Base-by-base conservation (phyloP, 2,797 vertebrate species). In the Hafferia zeledoni region DNA sequence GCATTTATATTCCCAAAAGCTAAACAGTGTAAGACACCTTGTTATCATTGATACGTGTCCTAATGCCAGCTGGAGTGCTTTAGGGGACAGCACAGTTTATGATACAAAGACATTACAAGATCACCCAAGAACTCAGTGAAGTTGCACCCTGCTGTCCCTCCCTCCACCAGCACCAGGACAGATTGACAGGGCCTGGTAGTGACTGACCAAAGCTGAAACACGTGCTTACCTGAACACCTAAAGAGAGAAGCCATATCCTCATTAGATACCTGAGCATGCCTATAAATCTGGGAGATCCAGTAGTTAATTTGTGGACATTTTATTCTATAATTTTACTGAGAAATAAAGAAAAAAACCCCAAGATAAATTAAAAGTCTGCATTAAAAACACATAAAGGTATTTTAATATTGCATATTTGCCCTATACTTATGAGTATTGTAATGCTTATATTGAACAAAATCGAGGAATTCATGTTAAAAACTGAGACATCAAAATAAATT, bases 61-160 rank as follows among this genome's bases (percentile, higher is more conserved):
- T 17, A 5, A 4, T 1, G 17, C 14, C 69, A 41, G 37, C n/a
- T 15, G 11, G 3, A 69, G n/a, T 3, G 8, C 86, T 44, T 47
- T 5, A 47, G 1, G 19, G 83, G 50, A 24, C 1, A 3, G 68
- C 64, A 74, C 10, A n/a, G 6, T 9, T 46, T 10, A 6, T 2
- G 8, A 20, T 0, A 23, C 28, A 59, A 49, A 4, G 59, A 27
- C 13, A 27, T 17, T 8, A 7, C 0, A 3, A 41, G 59, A 13
- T 65, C 70, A 43, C 18, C 46, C 74, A 35, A 17, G 53, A 72
- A n/a, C 41, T 37, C 18, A 10, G 1, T 1, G 50, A 17, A 41
- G 39, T 7, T 25, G n/a, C 14, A 19, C 31, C 52, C 72, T 78
- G 67, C 37, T 69, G 30, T 68, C 28, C 24, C 61, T 56, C 75